Evolutionary conservation across 2,113 vertebrate genomes (phyloP).

Genomic region (Pavo muticus): DNA sequence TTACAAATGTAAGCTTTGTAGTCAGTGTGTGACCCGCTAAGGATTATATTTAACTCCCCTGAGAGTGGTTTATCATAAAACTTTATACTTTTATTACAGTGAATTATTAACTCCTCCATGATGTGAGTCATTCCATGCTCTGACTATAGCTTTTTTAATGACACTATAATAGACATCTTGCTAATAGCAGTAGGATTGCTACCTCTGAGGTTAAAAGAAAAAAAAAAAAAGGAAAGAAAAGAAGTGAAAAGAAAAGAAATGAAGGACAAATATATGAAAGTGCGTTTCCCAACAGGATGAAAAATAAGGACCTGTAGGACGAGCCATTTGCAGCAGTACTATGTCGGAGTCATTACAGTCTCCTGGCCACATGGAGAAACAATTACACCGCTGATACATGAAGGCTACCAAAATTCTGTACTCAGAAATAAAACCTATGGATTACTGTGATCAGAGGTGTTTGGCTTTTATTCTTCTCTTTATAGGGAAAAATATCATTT

Average conservation of each 20-base stretch:
- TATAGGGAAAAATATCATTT: not conserved
- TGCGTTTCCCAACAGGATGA: constrained; percentile 52
- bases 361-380: constrained; percentile 34
- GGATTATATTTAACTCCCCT: constrained; percentile 88
- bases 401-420: constrained; percentile 61
- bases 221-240: not conserved
- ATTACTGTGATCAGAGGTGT: not conserved
- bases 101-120: constrained; percentile 88
- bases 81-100: constrained; percentile 89
- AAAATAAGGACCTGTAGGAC: constrained; percentile 28
- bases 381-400: constrained; percentile 1
- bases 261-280: constrained; percentile 38
- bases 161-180: constrained; percentile 87
- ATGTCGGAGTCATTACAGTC: not conserved
- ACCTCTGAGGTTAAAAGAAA: constrained; percentile 73
- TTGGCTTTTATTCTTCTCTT: not conserved
- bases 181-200: constrained; percentile 83
- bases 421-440: not conserved
- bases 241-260: constrained; percentile 11
- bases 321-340: not conserved
- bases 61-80: constrained; percentile 90
- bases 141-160: constrained; percentile 86
- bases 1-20: constrained; percentile 88
- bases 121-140: constrained; percentile 86
- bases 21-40: constrained; percentile 85